Evolutionary conservation across 2,888 invertebrate species (phyloP).

Genomic region (Liodrosophila aerea): DNA sequence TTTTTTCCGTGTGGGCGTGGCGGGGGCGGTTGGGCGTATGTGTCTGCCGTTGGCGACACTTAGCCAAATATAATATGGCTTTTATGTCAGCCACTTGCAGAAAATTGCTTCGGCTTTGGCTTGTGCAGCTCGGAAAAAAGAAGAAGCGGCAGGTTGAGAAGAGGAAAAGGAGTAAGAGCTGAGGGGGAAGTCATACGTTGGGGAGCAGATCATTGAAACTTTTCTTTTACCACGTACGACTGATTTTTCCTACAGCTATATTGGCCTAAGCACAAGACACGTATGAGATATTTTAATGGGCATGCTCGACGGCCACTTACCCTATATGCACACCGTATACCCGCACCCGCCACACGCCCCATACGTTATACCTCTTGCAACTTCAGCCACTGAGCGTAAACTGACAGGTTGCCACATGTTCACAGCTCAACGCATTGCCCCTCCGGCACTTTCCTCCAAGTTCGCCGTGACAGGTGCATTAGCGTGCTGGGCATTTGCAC

Average conservation of each 20-base stretch:
- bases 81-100: constrained; percentile 75
- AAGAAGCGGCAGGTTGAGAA: neutral
- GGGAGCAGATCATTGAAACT: constrained; percentile 13
- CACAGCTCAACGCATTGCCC: neutral
- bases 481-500: too few relatives aligned
- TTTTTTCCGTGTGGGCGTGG: constrained; percentile 7
- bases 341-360: neutral
- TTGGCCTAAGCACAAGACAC: constrained; percentile 9
- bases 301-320: neutral
- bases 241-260: constrained; percentile 30
- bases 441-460: too few relatives aligned
- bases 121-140: neutral
- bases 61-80: constrained; percentile 76
- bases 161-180: neutral
- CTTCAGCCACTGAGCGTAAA: neutral
- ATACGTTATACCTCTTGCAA: neutral
- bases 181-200: neutral
- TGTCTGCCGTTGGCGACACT: constrained; percentile 69
- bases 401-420: constrained; percentile 1
- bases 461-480: too few relatives aligned
- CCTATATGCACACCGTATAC: neutral
- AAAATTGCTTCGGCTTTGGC: constrained; percentile 63
- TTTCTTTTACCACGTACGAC: constrained; percentile 22
- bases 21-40: constrained; percentile 14
- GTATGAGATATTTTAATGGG: too few relatives aligned